These are phyloP conservation scores for Galbula dea DNA, from an alignment of 2,113 vertebrate genomes.

Conservation along the genomic window DNA sequence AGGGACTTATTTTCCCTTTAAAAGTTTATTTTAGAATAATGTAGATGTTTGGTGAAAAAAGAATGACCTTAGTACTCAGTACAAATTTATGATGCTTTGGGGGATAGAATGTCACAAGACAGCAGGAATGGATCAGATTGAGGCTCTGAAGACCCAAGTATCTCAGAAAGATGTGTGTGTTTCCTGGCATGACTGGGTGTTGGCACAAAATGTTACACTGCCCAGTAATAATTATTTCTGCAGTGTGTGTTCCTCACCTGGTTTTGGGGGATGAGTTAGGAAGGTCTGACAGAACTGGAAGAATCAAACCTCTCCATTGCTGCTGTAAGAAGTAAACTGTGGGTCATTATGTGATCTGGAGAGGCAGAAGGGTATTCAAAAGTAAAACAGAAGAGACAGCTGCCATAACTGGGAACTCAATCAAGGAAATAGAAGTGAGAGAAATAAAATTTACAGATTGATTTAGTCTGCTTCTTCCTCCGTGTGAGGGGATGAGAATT, in stretches of 20 bases:
- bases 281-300: not conserved
- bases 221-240: not conserved
- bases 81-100: not conserved
- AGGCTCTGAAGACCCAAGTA: not conserved
- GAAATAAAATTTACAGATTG: not conserved
- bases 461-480: not conserved
- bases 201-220: not conserved
- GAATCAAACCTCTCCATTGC: fast-evolving
- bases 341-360: not conserved
- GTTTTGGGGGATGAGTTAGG: not conserved
- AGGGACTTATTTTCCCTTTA: not conserved
- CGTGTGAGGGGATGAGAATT: not conserved
- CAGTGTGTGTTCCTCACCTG: not conserved
- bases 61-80: not conserved
- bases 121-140: not conserved
- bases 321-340: not conserved
- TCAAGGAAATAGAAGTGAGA: not conserved
- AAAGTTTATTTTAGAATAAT: not conserved
- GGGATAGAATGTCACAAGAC: not conserved
- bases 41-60: not conserved
- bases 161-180: not conserved
- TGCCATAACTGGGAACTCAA: not conserved
- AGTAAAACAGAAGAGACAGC: not conserved
- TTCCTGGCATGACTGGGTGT: not conserved
- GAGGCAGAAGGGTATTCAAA: not conserved